A percentile compares a stretch with the other conserved stretches of the same genome.
phyloP scores from a whole-genome alignment of 1,140 invertebrate species.

The Cepaea nemoralis region DNA sequence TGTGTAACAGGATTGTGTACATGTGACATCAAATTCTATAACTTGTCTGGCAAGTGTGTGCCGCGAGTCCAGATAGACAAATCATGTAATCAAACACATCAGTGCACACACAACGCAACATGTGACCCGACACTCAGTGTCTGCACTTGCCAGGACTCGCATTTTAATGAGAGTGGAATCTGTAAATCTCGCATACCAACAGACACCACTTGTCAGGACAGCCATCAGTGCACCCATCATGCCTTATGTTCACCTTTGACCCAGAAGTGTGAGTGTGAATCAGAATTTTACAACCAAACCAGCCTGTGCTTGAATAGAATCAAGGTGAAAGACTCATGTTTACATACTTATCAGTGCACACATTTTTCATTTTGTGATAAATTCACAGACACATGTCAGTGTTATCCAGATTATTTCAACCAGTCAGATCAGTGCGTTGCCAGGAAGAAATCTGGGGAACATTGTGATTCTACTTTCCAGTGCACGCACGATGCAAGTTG shows the following conservation, averaged over 20 bases:
- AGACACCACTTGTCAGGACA: conserved; percentile 6
- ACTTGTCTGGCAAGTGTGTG: conserved; percentile 11
- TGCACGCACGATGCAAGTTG: conserved; percentile 39
- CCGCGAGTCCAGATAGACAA: not conserved
- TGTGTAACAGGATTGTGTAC: conserved; percentile 24
- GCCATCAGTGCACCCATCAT: conserved; percentile 31
- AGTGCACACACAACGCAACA: conserved; percentile 38
- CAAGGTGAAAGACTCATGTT: not conserved
- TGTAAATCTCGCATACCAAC: conserved; percentile 26
- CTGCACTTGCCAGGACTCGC: conserved; percentile 19
- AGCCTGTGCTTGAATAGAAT: conserved; percentile 19
- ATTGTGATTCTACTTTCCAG: conserved; percentile 18
- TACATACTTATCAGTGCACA: conserved; percentile 9
- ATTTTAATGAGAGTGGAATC: conserved; percentile 24
- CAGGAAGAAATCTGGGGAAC: not conserved
- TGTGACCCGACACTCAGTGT: conserved; percentile 2
- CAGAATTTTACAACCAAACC: conserved; percentile 32
- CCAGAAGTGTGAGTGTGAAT: conserved; percentile 30
- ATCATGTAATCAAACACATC: conserved; percentile 27
- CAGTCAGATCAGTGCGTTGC: conserved; percentile 29
- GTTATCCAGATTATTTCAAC: conserved; percentile 35
- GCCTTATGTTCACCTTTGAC: conserved; percentile 29
- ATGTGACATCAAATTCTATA: conserved; percentile 27
- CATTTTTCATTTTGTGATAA: conserved; percentile 3
- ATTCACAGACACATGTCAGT: conserved; percentile 34